Percentiles rank a stretch among this genome's conserved stretches.
phyloP scores from a whole-genome alignment of 1,140 invertebrate genomes.

The Calliphora vicina region DNA sequence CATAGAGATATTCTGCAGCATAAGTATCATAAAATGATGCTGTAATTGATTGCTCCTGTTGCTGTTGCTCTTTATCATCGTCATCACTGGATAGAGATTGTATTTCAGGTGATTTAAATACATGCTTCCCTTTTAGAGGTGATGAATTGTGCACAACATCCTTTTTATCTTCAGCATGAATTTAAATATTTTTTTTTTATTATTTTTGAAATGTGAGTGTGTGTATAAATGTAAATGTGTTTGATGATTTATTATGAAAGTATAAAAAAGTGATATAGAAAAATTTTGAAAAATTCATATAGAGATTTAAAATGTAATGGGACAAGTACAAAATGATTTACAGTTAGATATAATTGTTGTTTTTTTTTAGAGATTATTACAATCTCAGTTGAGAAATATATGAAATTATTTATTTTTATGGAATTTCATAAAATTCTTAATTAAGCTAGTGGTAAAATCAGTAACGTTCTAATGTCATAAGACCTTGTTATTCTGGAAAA shows the following conservation, averaged over 20 bases:
- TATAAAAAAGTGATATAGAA: background rate
- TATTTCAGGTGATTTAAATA: background rate
- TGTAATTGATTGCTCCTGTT: background rate
- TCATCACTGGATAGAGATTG: too few species aligned
- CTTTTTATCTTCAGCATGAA: background rate
- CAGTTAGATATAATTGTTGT: background rate
- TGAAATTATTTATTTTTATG: too few species aligned
- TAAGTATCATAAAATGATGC: background rate
- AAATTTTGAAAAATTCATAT: background rate
- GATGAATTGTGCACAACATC: background rate
- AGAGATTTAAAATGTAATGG: background rate
- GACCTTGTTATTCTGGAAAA: too few species aligned
- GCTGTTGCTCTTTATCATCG: background rate
- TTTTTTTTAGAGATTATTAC: too few species aligned
- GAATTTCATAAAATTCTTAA: too few species aligned
- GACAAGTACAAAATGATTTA: background rate
- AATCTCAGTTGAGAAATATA: too few species aligned
- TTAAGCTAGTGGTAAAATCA: too few species aligned
- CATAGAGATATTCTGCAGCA: background rate
- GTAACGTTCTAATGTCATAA: too few species aligned
- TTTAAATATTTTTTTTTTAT: background rate
- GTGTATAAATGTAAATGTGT: background rate
- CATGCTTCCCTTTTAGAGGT: background rate
- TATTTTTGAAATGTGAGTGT: background rate
- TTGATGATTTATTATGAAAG: background rate